Evolutionary conservation across 23 tunicate genomes (phyloP), one percentile per base, ranked within the genome.

Genomic region (Trididemnum miniatum): DNA sequence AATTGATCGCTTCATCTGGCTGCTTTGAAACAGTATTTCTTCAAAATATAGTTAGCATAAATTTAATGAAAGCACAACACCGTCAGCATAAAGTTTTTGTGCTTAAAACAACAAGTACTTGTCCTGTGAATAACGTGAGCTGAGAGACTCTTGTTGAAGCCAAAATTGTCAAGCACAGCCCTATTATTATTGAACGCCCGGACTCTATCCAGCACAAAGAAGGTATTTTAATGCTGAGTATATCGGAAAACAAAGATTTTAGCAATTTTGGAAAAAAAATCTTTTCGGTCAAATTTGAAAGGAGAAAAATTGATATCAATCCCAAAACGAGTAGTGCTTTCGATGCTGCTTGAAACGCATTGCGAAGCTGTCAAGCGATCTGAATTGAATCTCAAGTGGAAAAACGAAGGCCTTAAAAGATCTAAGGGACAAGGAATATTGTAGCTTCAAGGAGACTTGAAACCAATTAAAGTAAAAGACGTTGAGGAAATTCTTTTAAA

Each of bases 331-430:
- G 32, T 5, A 30, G 75, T 32, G 38, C 75, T 67, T 32, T 30
- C 12, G 26, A 12, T 12, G 38, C 38, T n/a, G 7, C 75, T 67
- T 67, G 25, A 67, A 24, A 30, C 15, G 38, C 9, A 67, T 24
- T 67, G 38, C n/a, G 75, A 67, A 37, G 38, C n/a, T 38, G 32
- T 67, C 75, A 67, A 67, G 75, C 32, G 75, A 15, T 9, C 12
- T 44, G 54, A 44, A 15, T 44, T 7, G 54, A 15, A 9, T 9
- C 9, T 15, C 54, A 44, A 44, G 54, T 44, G 54, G 54, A 4
- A 62, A 62, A 62, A 62, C 67, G 20, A 62, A 62, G 67, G 4
- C 5, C 67, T 62, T 62, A 20, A 62, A 62, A 62, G 75, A 30
- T 31, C 31, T 67, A 4, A 67, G 25, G 9, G 25, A 67, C 75